phyloP scores from a whole-genome alignment of 2,113 vertebrate species.

The Myrmophylax atrothorax region DNA sequence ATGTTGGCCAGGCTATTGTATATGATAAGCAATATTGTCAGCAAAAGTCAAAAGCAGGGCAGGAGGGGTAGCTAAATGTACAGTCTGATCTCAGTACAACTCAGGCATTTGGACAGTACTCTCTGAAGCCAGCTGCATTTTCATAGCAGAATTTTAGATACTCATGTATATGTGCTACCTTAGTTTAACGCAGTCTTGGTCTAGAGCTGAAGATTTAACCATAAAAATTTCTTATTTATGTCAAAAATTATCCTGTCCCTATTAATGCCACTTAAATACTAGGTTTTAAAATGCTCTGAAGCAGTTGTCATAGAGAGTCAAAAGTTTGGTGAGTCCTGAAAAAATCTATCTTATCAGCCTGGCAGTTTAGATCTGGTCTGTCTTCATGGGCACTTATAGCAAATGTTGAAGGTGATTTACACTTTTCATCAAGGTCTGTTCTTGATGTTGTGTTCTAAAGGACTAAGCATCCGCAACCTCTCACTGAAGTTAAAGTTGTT shows the following conservation, averaged over 20 bases:
- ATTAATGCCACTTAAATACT: not conserved
- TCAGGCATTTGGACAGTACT: not conserved
- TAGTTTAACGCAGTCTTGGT: not conserved
- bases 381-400: not conserved
- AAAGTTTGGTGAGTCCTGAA: not conserved
- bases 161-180: not conserved
- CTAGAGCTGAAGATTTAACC: not conserved
- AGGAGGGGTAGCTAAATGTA: not conserved
- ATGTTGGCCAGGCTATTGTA: not conserved
- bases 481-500: not conserved
- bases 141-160: not conserved
- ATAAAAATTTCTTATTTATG: not conserved
- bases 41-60: not conserved
- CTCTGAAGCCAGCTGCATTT: not conserved
- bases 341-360: not conserved
- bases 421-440: not conserved
- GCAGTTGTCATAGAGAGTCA: not conserved
- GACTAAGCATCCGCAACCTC: not conserved
- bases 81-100: not conserved
- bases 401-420: not conserved
- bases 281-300: not conserved
- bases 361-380: not conserved
- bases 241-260: not conserved
- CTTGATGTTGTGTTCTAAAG: not conserved
- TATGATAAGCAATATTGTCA: not conserved